phyloP scores from a whole-genome alignment of 2,797 vertebrate species.

The Dendrocincla fuliginosa region DNA sequence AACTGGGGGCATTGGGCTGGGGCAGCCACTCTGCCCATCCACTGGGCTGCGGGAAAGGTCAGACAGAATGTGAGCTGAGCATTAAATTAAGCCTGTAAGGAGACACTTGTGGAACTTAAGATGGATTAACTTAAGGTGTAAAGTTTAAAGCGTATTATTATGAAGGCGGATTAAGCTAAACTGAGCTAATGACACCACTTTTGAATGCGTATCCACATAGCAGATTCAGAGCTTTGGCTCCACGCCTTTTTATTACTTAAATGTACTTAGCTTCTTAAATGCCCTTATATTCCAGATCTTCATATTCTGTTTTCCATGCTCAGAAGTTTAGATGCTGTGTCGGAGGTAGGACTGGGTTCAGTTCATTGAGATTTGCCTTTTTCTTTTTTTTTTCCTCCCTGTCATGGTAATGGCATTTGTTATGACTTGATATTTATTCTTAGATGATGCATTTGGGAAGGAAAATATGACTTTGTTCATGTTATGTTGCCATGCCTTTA shows the following conservation, averaged over 20 bases:
- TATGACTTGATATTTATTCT: background rate
- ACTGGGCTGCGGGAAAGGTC: background rate
- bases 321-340: background rate
- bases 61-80: background rate
- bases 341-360: background rate
- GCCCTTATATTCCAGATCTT: background rate
- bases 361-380: background rate
- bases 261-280: background rate
- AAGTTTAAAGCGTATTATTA: slow-evolving; percentile 48
- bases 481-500: background rate
- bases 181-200: slow-evolving; percentile 50
- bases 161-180: slow-evolving; percentile 56
- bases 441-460: background rate
- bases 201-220: background rate
- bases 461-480: background rate
- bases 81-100: slow-evolving; percentile 48
- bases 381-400: background rate
- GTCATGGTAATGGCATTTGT: background rate
- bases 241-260: background rate
- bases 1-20: background rate
- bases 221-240: background rate
- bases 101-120: background rate
- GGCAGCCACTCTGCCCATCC: fast-evolving
- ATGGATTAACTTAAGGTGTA: slow-evolving; percentile 61
- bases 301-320: background rate